These are phyloP conservation scores for Ascidia mentula DNA, from an alignment of 23 tunicate species.

Conservation along the genomic window DNA sequence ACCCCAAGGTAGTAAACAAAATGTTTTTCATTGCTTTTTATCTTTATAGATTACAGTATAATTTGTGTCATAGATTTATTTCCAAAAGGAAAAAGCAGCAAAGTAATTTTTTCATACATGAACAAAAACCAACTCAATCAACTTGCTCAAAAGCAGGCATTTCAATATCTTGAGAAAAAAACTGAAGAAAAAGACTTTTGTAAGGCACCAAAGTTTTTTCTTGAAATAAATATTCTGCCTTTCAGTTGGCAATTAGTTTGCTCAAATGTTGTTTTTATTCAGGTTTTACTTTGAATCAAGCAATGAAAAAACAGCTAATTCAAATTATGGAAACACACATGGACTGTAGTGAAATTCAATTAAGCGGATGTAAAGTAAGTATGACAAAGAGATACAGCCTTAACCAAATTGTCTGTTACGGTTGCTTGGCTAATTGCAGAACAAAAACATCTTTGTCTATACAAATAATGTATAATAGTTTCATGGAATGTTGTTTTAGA, in stretches of 20 bases:
- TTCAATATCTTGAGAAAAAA: slow-evolving; percentile 44
- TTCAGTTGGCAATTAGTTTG: background rate
- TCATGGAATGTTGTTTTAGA: background rate
- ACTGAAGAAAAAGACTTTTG: slow-evolving; percentile 38
- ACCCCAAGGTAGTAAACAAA: slow-evolving; percentile 33
- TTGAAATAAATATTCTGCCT: background rate
- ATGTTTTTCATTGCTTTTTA: no score
- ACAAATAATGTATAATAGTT: background rate
- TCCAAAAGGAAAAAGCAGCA: slow-evolving; percentile 40
- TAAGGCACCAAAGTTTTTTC: background rate
- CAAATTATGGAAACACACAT: slow-evolving; percentile 54
- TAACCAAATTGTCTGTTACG: no score
- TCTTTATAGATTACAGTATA: no score
- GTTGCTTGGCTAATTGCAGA: background rate
- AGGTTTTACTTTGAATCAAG: slow-evolving; percentile 16
- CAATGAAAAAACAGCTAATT: slow-evolving; percentile 50
- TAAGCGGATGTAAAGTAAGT: slow-evolving; percentile 71
- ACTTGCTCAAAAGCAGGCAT: slow-evolving; percentile 60
- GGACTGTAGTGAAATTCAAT: slow-evolving; percentile 51
- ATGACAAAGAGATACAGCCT: no score
- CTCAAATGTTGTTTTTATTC: background rate
- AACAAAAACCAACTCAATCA: slow-evolving; percentile 44
- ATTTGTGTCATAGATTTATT: slow-evolving; percentile 24
- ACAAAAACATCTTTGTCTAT: background rate
- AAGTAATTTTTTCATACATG: slow-evolving; percentile 65